Evolutionary conservation across 1,140 invertebrate species (phyloP).

Genomic region (Zophobas atratus): DNA sequence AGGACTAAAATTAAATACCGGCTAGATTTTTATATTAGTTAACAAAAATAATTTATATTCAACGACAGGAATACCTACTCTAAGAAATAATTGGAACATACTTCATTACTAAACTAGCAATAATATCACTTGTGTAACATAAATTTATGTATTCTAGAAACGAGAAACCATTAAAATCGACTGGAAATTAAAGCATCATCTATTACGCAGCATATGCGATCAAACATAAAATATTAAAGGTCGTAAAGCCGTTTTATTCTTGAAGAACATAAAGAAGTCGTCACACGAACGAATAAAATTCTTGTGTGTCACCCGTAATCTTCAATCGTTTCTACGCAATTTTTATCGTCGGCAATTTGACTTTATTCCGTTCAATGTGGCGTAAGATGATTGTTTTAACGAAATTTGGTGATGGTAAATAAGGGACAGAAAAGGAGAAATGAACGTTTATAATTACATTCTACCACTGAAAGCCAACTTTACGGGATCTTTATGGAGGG

Average conservation of each 20-base stretch:
- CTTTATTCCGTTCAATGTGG: conserved; percentile 14
- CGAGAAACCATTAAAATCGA: neutral
- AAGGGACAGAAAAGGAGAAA: neutral
- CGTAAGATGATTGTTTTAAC: conserved; percentile 14
- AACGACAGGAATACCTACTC: no score
- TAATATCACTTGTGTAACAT: no score
- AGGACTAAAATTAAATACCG: no score
- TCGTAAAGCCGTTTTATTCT: neutral
- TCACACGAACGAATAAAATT: conserved; percentile 6
- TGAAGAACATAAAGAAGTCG: conserved; percentile 8
- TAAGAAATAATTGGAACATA: no score
- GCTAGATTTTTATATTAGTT: no score
- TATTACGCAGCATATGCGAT: neutral
- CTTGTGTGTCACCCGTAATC: neutral
- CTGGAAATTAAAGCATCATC: conserved; percentile 1
- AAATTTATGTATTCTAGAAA: neutral
- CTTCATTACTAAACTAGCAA: no score
- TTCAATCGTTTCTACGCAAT: neutral
- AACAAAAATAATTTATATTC: no score
- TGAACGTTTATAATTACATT: conserved; percentile 16
- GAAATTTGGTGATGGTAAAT: conserved; percentile 13
- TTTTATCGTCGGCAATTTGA: conserved; percentile 26
- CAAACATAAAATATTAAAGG: neutral
- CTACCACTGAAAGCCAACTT: neutral
- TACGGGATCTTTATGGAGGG: neutral